Conservation (phyloP, 2,888 invertebrate genomes). For the Graphium colonna region DNA sequence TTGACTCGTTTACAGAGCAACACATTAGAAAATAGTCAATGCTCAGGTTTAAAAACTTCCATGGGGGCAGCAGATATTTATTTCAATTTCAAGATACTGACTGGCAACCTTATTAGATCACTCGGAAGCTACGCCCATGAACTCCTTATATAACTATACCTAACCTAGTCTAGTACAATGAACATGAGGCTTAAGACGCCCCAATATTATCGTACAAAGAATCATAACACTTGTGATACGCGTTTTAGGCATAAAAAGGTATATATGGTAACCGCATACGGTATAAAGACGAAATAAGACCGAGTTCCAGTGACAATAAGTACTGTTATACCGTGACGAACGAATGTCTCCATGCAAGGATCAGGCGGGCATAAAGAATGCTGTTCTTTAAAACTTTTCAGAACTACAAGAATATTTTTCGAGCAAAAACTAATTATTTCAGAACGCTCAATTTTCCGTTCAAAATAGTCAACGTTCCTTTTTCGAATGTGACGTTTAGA, state of each 20-base stretch:
- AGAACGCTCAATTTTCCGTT: no score
- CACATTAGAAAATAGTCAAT: constrained; percentile 63
- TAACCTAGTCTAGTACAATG: constrained; percentile 67
- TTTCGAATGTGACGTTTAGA: constrained; percentile 1
- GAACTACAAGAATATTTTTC: background rate
- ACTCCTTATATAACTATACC: constrained; percentile 59
- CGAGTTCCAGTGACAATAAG: constrained; percentile 29
- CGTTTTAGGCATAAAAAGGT: constrained; percentile 11
- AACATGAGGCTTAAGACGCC: constrained; percentile 36
- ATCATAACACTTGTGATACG: constrained; percentile 15
- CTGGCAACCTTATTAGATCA: background rate
- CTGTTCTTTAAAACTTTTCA: constrained; percentile 12
- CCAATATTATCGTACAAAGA: constrained; percentile 14
- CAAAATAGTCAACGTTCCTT: no score
- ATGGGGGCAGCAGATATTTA: constrained; percentile 4
- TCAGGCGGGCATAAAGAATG: constrained; percentile 19
- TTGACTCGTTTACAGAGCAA: constrained; percentile 32
- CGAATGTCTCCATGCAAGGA: constrained; percentile 25
- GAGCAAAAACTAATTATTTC: no score
- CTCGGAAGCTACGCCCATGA: constrained; percentile 11
- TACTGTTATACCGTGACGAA: constrained; percentile 29
- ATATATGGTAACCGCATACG: background rate
- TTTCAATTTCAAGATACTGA: background rate
- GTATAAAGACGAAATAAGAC: constrained; percentile 7
- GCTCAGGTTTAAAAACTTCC: constrained; percentile 47